Evolutionary conservation across 2,888 invertebrate species (phyloP), one percentile per base, ranked within the genome.

Genomic region (Hirudinaria manillensis): DNA sequence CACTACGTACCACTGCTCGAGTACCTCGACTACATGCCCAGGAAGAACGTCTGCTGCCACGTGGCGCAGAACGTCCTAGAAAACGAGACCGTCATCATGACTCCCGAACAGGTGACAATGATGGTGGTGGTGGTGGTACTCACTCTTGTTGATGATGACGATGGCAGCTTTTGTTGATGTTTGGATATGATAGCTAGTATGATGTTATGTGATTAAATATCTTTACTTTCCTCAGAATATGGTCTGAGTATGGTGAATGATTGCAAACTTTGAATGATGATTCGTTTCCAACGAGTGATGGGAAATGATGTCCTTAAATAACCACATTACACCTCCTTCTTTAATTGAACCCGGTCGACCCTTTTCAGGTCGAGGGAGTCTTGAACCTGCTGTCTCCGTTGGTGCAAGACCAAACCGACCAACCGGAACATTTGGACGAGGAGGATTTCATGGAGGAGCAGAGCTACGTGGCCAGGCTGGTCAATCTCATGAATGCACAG

Each of bases 391-490:
- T 97, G 55, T 89, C 91, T 13, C 92, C 95, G 0, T 85, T 98
- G 77, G 91, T 97, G 16, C 90, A 90, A 80, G 94, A 96, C 82
- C 85, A 85, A 77, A 83, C 80, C 77, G 84, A 84, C 76, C 83
- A 83, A 78, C 84, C 83, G 4, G 82, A 82, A 29, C 89, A 89
- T n/a, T 81, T 81, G 6, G 89, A 90, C 0, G 94, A 78, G 0
- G 98, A 99, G 83, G 98, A 98, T 85, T 93, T 98, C 84, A 91
- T 93, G 45, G 99, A 99, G 84, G 98, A 89, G 80, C 99, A 99
- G 84, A 92, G 93, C 56, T 87, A 96, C 27, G 88, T 99, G 75
- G 96, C 93, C 55, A 81, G 87, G 70, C 83, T 87, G 56, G 84
- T 88, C 24, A 86, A 87, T 80, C 82, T 87, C 61, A 81, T 89